Evolutionary conservation across 2,797 vertebrate genomes (phyloP), one percentile per base, ranked within the genome.

Genomic region (Novumbra hubbsi): DNA sequence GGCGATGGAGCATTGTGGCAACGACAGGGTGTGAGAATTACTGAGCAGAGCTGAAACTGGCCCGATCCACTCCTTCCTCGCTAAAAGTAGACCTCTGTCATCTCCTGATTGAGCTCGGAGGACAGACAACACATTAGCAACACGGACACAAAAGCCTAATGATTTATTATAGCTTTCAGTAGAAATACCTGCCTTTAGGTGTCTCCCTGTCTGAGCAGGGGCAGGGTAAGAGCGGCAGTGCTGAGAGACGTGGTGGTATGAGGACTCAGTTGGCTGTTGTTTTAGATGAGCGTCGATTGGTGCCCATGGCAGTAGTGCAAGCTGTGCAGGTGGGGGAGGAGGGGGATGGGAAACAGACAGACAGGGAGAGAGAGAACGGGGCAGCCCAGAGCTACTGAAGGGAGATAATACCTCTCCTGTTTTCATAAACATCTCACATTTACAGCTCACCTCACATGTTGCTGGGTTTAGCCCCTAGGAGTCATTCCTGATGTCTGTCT

Each of bases 141-240:
- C 77, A 78, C 60, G 87, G 85, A 88, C 82, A 91, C 89, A 90
- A 91, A 91, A 84, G 88, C 64, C 64, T 88, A 91, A 91, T 93
- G 88, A 92, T 92, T 92, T 90, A 92, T 92, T 89, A 88, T 84
- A 81, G 88, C 90, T 91, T 88, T 92, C 87, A 89, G 85, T 83
- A 85, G 77, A 91, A 90, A 91, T 91, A 90, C 90, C 85, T 87
- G 84, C 81, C 89, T 88, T 89, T 89, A 89, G 88, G 85, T 90
- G 89, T 84, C 81, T 81, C 85, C 86, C 83, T 84, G 78, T 81
- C 34, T 27, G 66, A 28, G 45, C 5, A 24, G 14, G 38, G 83
- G 66, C 64, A 76, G 84, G 73, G 76, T 76, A 81, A 81, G 81
- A 84, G 88, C 76, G 79, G 71, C 60, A 0, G 86, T 85, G 91